Evolutionary conservation across 2,888 invertebrate species (phyloP).

Genomic region (Metalampra italica): DNA sequence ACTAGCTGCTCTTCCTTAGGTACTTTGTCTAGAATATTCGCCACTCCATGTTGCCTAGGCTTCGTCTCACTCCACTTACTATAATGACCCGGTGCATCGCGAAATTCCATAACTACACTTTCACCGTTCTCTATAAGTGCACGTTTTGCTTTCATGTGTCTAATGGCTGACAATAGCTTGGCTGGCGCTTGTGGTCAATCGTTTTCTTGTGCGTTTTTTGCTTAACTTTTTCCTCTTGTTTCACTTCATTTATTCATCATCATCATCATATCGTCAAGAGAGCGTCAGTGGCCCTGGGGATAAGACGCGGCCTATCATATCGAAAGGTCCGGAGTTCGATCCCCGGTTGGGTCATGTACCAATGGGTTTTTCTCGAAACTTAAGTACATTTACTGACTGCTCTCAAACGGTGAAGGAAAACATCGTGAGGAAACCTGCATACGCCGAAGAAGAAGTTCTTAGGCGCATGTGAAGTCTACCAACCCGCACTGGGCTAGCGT

Average conservation of each 20-base stretch:
- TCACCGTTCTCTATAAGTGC: slow-evolving; percentile 48
- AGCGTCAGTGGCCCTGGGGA: too few species aligned
- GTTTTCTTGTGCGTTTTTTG: not conserved
- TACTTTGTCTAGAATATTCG: not conserved
- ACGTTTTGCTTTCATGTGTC: slow-evolving; percentile 53
- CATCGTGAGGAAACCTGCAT: too few species aligned
- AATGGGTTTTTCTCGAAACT: too few species aligned
- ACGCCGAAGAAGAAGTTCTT: too few species aligned
- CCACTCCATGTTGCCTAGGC: slow-evolving; percentile 19
- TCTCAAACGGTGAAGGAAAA: too few species aligned
- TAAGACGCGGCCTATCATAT: too few species aligned
- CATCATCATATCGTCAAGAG: too few species aligned
- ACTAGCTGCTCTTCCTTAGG: not conserved
- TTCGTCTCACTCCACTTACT: slow-evolving; percentile 60
- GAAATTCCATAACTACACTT: slow-evolving; percentile 58
- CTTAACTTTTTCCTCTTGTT: not conserved
- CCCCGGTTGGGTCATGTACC: too few species aligned
- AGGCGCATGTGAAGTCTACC: too few species aligned
- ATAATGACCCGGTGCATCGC: slow-evolving; percentile 54
- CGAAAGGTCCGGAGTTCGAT: too few species aligned
- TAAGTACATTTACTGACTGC: too few species aligned
- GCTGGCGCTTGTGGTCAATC: not conserved
- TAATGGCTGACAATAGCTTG: slow-evolving; percentile 22
- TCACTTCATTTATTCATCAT: not conserved
- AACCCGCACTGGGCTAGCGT: too few species aligned